phyloP scores from a whole-genome alignment of 2,888 invertebrate species.

The Torymus aiolomorphi region DNA sequence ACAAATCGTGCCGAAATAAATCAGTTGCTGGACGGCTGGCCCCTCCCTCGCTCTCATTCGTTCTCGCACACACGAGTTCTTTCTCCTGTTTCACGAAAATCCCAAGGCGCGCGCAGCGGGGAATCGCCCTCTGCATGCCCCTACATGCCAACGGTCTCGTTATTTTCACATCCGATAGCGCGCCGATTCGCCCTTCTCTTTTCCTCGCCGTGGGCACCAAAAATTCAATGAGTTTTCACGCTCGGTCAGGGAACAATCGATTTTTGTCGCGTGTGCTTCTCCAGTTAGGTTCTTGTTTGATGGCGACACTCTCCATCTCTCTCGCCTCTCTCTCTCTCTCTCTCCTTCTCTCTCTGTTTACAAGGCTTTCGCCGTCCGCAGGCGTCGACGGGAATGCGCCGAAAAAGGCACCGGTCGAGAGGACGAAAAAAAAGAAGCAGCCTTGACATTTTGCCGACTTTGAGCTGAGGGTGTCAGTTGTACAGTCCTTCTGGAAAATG shows the following conservation, averaged over 20 bases:
- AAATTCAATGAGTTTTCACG: conserved; percentile 42
- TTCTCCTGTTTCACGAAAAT: conserved; percentile 20
- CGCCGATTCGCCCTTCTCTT: conserved; percentile 5
- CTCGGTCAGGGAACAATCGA: conserved; percentile 37
- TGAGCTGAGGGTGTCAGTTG: too few relatives aligned
- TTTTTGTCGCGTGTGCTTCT: conserved; percentile 45
- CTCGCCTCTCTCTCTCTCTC: too few relatives aligned
- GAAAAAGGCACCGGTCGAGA: too few relatives aligned
- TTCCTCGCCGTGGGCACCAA: not conserved
- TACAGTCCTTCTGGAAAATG: too few relatives aligned
- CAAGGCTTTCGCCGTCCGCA: too few relatives aligned
- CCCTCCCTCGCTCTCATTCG: not conserved
- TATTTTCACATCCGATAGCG: conserved; percentile 52
- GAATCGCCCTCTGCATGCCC: not conserved
- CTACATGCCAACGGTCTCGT: conserved; percentile 32
- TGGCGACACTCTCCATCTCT: too few relatives aligned
- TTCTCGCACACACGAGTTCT: not conserved
- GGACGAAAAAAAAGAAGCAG: too few relatives aligned
- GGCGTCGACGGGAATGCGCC: too few relatives aligned
- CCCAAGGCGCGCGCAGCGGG: conserved; percentile 24
- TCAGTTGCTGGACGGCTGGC: conserved; percentile 42
- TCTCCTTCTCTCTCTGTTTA: too few relatives aligned
- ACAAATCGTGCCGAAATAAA: conserved; percentile 56
- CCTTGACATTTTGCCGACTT: too few relatives aligned
- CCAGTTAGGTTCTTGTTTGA: conserved; percentile 11